Conservation (phyloP, 1,140 invertebrate species). For the Rhagoletis zephyria region DNA sequence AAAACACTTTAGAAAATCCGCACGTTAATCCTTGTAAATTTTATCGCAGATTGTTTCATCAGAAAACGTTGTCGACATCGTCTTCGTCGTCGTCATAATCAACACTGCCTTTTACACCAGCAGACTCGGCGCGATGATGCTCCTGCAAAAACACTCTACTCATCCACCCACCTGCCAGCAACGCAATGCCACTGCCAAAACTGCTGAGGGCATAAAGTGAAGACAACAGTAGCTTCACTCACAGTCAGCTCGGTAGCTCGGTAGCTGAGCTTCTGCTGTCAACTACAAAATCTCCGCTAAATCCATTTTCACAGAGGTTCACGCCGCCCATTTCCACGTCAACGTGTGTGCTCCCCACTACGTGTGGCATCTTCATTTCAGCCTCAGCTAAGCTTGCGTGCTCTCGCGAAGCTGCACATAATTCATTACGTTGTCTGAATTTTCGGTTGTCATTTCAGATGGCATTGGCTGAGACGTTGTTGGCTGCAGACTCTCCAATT, state of each 20-base stretch:
- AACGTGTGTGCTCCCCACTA: not conserved
- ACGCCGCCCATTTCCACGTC: not conserved
- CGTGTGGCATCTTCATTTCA: slow-evolving; percentile 43
- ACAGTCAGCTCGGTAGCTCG: too few species aligned
- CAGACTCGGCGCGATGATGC: not conserved
- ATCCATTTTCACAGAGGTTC: slow-evolving; percentile 30
- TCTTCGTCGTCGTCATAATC: slow-evolving; percentile 35
- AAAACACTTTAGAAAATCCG: slow-evolving; percentile 53
- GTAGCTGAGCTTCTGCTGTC: slow-evolving; percentile 28
- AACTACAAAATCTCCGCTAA: slow-evolving; percentile 42
- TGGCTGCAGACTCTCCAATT: slow-evolving; percentile 47
- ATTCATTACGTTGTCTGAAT: slow-evolving; percentile 53
- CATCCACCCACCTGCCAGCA: not conserved
- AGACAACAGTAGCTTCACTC: not conserved
- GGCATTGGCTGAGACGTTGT: not conserved
- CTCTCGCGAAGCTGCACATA: slow-evolving; percentile 25
- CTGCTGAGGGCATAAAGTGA: not conserved
- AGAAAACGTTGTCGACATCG: slow-evolving; percentile 20
- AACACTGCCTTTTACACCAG: slow-evolving; percentile 21
- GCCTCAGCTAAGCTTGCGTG: not conserved
- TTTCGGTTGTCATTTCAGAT: slow-evolving; percentile 51
- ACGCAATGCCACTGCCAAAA: not conserved
- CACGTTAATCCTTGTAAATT: slow-evolving; percentile 55
- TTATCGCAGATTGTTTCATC: slow-evolving; percentile 54
- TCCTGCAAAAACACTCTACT: not conserved